These are phyloP conservation scores for Halisarca cf. caerulea DNA, from an alignment of 37 sponge, comb jelly and placozoan species.

Conservation along the genomic window DNA sequence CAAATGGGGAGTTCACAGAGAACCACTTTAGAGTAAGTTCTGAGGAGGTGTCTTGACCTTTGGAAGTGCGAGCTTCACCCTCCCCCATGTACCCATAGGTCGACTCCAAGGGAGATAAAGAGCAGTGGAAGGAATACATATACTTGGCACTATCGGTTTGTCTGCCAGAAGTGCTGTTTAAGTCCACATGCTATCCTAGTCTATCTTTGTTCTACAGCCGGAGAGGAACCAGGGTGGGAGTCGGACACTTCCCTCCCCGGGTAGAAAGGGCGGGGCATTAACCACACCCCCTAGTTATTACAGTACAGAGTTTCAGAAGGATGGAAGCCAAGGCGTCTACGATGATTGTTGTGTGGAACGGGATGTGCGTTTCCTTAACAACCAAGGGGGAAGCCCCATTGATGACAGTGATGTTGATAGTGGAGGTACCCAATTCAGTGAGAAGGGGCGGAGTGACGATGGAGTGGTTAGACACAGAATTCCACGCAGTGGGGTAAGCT, in stretches of 20 bases:
- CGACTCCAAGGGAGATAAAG: conserved; percentile 15
- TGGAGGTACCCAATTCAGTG: conserved; percentile 34
- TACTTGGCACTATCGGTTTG: conserved; percentile 31
- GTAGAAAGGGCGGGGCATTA: too few relatives aligned
- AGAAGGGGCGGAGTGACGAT: not conserved
- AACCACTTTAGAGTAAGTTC: conserved; percentile 7
- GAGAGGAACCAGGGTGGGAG: too few relatives aligned
- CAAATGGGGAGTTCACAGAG: not conserved
- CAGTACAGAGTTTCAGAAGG: too few relatives aligned
- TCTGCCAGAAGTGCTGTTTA: too few relatives aligned
- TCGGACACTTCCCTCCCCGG: too few relatives aligned
- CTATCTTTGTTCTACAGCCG: too few relatives aligned
- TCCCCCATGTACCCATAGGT: not conserved
- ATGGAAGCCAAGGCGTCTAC: too few relatives aligned
- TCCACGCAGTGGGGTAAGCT: not conserved
- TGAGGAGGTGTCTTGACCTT: not conserved
- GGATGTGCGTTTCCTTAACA: not conserved
- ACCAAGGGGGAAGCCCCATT: conserved; percentile 21
- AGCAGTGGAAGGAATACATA: conserved; percentile 33
- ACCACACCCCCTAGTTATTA: too few relatives aligned
- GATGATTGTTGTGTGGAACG: not conserved
- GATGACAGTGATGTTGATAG: conserved; percentile 63
- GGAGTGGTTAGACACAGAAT: not conserved
- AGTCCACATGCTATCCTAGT: too few relatives aligned
- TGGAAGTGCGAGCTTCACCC: not conserved